Evolutionary conservation across 2,888 invertebrate genomes (phyloP), one percentile per base, ranked within the genome.

Genomic region (Gastrophysa polygoni): DNA sequence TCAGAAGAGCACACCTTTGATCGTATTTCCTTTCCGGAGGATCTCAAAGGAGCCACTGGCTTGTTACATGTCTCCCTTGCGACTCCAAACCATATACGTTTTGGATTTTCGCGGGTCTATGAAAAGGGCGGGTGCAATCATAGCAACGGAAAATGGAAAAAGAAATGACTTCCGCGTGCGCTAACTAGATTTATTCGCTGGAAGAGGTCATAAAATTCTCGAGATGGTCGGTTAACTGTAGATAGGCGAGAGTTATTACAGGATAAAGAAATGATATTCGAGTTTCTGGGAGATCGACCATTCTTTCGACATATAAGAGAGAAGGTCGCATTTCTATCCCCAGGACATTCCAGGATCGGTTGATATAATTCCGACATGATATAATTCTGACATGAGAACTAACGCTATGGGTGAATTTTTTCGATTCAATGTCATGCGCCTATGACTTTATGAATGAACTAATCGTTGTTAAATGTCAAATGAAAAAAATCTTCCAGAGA

Each of bases 1-100:
- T 67, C 67, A 65, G 65, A 65, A 64, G 65, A 61, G 63, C 64
- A 38, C 56, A 63, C 63, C 72, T 73, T 73, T 73, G 73, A 73
- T 71, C 73, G 67, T 66, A 65, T 69, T 69, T 63, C 66, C 65
- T 63, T 66, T 38, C 43, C 66, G 63, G 66, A 65, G 54, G 63
- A 63, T 57, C 68, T 71, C 66, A 69, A 71, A 71, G 68, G 71
- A 68, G 57, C 59, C 68, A 69, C 59, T 64, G 68, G 61, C 66
- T 68, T 68, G 69, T 68, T 68, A 65, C 49, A 67, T 65, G 67
- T 65, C 58, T 67, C 61, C 59, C 59, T 32, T 17, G 57, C 55
- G 61, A 52, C 49, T 51, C 51, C 59, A 61, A 59, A 62, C 58
- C 59, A 38, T 58, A 50, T 59, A 54, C 57, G 29, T 49, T 57